Conservation (phyloP, 2,888 invertebrate species). For the Apantesis nais region DNA sequence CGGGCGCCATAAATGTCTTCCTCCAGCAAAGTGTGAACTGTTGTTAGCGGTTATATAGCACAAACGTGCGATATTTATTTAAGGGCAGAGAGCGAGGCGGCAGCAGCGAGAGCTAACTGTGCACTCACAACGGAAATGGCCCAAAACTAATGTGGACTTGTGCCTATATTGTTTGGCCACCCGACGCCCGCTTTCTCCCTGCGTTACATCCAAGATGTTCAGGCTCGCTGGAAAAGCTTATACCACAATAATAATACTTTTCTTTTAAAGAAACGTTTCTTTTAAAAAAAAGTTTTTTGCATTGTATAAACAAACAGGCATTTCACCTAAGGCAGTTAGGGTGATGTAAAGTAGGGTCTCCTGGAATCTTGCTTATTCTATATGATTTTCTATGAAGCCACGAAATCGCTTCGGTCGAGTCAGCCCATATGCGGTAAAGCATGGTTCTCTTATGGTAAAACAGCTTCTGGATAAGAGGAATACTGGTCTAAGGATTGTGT, state of each 20-base stretch:
- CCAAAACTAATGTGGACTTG: constrained; percentile 73
- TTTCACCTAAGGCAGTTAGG: too few relatives aligned
- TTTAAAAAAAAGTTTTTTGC: not conserved
- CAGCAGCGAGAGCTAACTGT: constrained; percentile 65
- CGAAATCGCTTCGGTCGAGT: too few relatives aligned
- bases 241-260: not conserved
- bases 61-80: constrained; percentile 84
- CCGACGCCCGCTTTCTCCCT: constrained; percentile 37
- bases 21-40: constrained; percentile 78
- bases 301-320: not conserved
- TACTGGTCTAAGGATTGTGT: too few relatives aligned
- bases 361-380: too few relatives aligned
- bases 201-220: constrained; percentile 12
- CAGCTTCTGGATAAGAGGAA: too few relatives aligned
- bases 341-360: too few relatives aligned
- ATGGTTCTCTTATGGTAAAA: too few relatives aligned
- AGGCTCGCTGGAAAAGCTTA: constrained; percentile 11
- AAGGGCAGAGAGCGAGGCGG: constrained; percentile 67
- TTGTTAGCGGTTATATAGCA: constrained; percentile 77
- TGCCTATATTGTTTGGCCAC: constrained; percentile 40
- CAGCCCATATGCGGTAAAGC: too few relatives aligned
- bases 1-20: constrained; percentile 69
- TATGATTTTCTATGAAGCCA: too few relatives aligned
- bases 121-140: constrained; percentile 78
- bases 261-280: not conserved